Conservation (phyloP, 2,113 vertebrate genomes). For the Takifugu bimaculatus region DNA sequence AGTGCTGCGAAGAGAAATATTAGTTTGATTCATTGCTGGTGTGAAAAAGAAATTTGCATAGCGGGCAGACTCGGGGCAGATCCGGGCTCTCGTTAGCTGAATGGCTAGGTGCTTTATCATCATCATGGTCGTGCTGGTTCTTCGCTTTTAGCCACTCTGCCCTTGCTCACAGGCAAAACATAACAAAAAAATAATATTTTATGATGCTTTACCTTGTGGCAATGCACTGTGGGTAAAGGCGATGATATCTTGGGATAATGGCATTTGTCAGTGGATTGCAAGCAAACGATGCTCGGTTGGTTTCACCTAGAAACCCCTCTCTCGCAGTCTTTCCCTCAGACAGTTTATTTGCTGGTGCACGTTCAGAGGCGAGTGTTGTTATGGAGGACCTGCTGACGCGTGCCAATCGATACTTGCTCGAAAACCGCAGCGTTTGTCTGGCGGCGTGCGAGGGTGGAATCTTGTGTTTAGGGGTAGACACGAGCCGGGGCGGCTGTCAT, state of each 20-base stretch:
- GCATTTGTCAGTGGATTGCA: conserved; percentile 5
- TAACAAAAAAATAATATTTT: conserved; percentile 10
- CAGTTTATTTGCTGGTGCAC: conserved; percentile 56
- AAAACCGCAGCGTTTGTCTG: conserved; percentile 48
- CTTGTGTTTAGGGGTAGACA: conserved; percentile 22
- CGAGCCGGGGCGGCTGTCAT: conserved; percentile 34
- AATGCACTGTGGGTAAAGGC: conserved; percentile 5
- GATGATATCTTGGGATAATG: conserved; percentile 3
- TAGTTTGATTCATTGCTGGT: conserved; percentile 68
- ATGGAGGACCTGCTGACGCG: conserved; percentile 73
- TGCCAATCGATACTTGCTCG: conserved; percentile 62
- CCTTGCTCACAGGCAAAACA: conserved; percentile 33
- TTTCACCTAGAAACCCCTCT: background rate
- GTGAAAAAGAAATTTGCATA: conserved; percentile 64
- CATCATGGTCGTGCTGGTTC: conserved; percentile 41
- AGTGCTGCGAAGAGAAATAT: conserved; percentile 70
- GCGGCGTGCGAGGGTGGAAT: conserved; percentile 36
- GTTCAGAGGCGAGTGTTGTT: conserved; percentile 66
- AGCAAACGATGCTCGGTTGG: background rate
- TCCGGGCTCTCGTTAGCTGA: conserved; percentile 65
- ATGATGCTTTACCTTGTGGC: conserved; percentile 9
- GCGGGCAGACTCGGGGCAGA: conserved; percentile 66
- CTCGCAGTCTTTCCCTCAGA: conserved; percentile 29
- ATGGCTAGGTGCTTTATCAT: conserved; percentile 68
- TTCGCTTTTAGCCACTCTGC: conserved; percentile 43